Conservation (phyloP, 2,797 vertebrate species). For the Betta splendens region DNA sequence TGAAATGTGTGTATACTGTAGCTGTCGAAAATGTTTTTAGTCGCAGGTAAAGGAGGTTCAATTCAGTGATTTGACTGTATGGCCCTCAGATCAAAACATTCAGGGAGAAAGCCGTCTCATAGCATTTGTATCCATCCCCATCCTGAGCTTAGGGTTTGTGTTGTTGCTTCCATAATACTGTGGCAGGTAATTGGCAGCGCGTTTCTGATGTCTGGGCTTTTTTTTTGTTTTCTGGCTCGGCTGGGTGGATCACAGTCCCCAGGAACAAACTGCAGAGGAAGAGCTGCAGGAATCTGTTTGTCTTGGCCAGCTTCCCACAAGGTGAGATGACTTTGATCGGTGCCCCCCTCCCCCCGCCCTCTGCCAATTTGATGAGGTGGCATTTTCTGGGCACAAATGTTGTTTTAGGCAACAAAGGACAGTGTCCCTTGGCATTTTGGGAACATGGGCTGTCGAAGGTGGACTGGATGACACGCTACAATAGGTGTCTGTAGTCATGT, state of each 20-base stretch:
- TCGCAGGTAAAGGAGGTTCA: constrained; percentile 16
- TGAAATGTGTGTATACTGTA: constrained; percentile 4
- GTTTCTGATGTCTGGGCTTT: constrained; percentile 18
- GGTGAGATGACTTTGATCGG: constrained; percentile 70
- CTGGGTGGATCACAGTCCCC: constrained; percentile 25
- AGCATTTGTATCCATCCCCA: constrained; percentile 18
- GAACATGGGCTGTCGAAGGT: constrained; percentile 14
- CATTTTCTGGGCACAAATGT: constrained; percentile 63
- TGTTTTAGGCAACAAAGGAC: constrained; percentile 69
- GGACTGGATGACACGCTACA: constrained; percentile 24
- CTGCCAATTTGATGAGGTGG: constrained; percentile 72
- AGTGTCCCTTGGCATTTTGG: constrained; percentile 47
- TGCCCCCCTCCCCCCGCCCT: too few species aligned
- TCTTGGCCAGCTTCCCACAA: constrained; percentile 61
- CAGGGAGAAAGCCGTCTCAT: constrained; percentile 4
- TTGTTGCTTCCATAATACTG: constrained; percentile 36
- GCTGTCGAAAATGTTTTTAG: constrained; percentile 17
- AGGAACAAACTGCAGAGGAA: constrained; percentile 47
- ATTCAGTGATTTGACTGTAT: constrained; percentile 7
- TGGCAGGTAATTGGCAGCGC: constrained; percentile 46
- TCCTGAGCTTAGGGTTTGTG: constrained; percentile 21
- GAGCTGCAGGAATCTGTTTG: constrained; percentile 64
- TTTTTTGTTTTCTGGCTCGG: constrained; percentile 18
- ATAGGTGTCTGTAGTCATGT: too few species aligned
- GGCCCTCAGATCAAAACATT: constrained; percentile 8